Conservation (phyloP, 2,888 invertebrate genomes). For the Lepas anatifera region DNA sequence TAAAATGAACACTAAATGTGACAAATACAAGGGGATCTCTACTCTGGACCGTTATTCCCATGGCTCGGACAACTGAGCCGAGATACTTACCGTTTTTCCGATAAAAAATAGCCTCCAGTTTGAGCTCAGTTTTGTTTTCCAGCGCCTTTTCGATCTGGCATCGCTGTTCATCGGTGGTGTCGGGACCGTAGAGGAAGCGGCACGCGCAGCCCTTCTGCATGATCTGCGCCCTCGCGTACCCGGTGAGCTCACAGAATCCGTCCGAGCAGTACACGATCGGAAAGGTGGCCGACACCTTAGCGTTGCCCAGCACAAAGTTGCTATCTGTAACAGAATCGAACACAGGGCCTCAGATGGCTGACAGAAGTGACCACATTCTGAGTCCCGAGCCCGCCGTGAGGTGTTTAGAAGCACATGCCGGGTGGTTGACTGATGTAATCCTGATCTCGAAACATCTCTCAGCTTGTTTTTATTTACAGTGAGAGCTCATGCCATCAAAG, state of each 20-base stretch:
- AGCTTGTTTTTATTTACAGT: no score
- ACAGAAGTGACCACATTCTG: no score
- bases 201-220: slow-evolving; percentile 95
- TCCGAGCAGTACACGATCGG: slow-evolving; percentile 94
- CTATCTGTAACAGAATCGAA: slow-evolving; percentile 55
- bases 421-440: no score
- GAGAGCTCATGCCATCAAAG: no score
- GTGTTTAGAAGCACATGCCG: no score
- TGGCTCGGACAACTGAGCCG: no score
- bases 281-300: slow-evolving; percentile 71
- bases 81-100: slow-evolving; percentile 72
- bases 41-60: no score
- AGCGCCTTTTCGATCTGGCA: slow-evolving; percentile 77
- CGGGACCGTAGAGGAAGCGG: slow-evolving; percentile 83
- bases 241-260: slow-evolving; percentile 91
- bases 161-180: slow-evolving; percentile 79
- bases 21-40: no score
- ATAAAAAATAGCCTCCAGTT: slow-evolving; percentile 87
- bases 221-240: slow-evolving; percentile 84
- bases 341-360: no score
- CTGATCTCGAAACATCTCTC: no score
- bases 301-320: slow-evolving; percentile 91
- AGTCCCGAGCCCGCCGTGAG: no score
- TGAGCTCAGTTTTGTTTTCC: slow-evolving; percentile 79
- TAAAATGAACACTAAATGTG: no score